Base-by-base conservation (phyloP, 1,140 invertebrate genomes). In the Laupala kohalensis region DNA sequence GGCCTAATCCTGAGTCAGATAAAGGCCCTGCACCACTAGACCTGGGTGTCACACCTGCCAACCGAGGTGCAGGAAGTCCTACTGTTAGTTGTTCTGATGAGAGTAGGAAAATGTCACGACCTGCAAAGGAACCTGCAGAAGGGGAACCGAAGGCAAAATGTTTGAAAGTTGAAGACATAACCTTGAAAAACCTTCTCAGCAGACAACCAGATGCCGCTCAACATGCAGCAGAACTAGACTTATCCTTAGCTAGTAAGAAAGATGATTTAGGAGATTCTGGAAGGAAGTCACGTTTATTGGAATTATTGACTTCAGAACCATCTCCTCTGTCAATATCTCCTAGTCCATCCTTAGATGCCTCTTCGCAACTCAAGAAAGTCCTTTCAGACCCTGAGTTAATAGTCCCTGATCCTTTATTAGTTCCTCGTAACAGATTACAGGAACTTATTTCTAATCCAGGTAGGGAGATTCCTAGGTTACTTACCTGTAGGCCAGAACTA, bases 401-500 rank as follows among this genome's bases (percentile, higher is more conserved):
- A 75, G 86, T 93, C 76, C 91, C 91, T 13, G 91, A 93, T 84
- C 91, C 91, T 13, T 81, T 93, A 70, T 78, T 93, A 69, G 87
- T 93, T 64, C 92, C 92, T 25, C 88, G 90, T 77, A 86, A 91
- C 76, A 85, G 87, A 75, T 78, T 93, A 29, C 86, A 88, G 23
- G 83, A 84, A 9, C 85, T 93, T 19, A 80, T 92, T n/a, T 85
- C 86, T 0, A 84, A 87, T 2, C 92, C 92, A 2, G 89, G 85
- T 0, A 86, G 81, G 63, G 91, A 93, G 82, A 92, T 93, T 70
- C 90, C 91, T 0, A 83, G 87, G 70, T 80, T 93, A 37, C 77
- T 93, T 6, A 83, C 87, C 65, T 84, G 86, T 37, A 81, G 89
- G 66, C 90, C 89, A 0, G 89, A 91, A 80, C 78, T 91, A 25